Evolutionary conservation across 1,140 invertebrate genomes (phyloP).

Genomic region (Brachionus plicatilis): DNA sequence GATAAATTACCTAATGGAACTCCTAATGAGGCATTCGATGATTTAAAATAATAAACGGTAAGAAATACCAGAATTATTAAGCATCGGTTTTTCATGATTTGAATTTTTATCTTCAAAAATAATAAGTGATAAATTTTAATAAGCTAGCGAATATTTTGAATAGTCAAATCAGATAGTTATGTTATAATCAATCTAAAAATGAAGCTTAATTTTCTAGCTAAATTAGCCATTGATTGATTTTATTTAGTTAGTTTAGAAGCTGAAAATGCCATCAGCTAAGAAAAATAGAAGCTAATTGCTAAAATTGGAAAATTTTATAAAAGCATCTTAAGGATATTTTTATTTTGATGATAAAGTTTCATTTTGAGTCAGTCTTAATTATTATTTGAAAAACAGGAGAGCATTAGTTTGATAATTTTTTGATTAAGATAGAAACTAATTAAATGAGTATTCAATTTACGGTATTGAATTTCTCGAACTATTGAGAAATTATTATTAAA

Average conservation of each 20-base stretch:
- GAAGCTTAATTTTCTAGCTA: not conserved
- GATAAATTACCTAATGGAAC: not conserved
- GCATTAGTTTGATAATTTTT: not conserved
- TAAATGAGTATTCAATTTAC: slow-evolving; percentile 25
- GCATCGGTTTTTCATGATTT: not conserved
- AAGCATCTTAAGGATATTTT: not conserved
- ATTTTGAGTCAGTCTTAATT: not conserved
- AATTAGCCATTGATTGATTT: not conserved
- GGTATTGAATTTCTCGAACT: slow-evolving; percentile 17
- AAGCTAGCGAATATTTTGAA: not conserved
- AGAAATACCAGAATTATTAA: not conserved
- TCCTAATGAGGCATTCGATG: not conserved
- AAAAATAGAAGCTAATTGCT: not conserved
- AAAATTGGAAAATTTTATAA: not conserved
- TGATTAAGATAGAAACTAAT: slow-evolving; percentile 12
- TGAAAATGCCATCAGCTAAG: not conserved
- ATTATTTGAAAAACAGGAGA: not conserved
- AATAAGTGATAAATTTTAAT: too few relatives aligned
- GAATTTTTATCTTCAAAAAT: not conserved
- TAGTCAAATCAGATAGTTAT: not conserved
- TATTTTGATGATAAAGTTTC: not conserved
- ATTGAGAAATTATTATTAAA: not conserved
- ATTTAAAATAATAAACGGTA: not conserved
- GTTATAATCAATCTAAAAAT: not conserved
- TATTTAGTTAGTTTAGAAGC: not conserved